Conservation (phyloP, 2,797 vertebrate genomes). For the Bryconaethiops microstoma region DNA sequence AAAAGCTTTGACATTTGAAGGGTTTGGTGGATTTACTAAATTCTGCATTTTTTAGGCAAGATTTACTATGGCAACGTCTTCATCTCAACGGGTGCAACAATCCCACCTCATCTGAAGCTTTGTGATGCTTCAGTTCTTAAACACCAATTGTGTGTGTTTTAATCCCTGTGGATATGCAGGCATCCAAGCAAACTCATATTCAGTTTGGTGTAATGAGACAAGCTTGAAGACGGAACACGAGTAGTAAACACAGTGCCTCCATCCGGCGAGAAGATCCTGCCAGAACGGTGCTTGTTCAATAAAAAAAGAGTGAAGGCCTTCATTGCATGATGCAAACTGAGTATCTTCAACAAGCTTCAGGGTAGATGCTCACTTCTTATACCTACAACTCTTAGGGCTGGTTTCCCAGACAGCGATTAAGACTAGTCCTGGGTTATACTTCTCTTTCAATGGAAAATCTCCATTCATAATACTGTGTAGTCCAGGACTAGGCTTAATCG, state of each 20-base stretch:
- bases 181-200: neutral
- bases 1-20: slow-evolving; percentile 52
- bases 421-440: no score
- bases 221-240: slow-evolving; percentile 4
- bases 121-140: neutral
- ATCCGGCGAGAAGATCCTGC: neutral
- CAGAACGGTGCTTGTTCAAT: neutral
- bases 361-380: neutral
- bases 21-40: neutral
- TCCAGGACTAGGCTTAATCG: no score
- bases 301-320: neutral
- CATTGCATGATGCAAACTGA: neutral
- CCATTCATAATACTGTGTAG: no score
- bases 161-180: neutral
- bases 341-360: neutral
- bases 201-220: slow-evolving; percentile 21
- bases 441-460: no score
- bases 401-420: no score
- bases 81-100: slow-evolving; percentile 17
- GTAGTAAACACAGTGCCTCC: neutral
- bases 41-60: neutral
- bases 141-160: neutral
- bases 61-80: neutral
- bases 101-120: slow-evolving; percentile 21
- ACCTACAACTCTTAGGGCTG: neutral